These are phyloP conservation scores for Anoura caudifer DNA, from an alignment of 2,113 vertebrate species.

Conservation along the genomic window DNA sequence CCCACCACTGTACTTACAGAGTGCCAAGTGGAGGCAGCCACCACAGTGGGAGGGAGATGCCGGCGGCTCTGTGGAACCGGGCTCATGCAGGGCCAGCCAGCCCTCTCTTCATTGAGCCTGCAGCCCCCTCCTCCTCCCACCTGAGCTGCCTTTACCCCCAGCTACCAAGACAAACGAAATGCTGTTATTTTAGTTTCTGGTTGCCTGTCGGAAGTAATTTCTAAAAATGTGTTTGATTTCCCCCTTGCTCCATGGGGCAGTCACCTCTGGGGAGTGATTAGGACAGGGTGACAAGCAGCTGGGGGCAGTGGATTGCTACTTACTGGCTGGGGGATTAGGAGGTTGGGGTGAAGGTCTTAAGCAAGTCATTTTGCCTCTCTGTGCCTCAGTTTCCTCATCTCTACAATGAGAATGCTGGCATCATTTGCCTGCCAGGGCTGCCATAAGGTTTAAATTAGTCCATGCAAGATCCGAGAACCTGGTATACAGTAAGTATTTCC, in stretches of 20 bases:
- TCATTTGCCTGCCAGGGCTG: neutral
- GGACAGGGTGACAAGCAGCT: neutral
- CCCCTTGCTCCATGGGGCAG: neutral
- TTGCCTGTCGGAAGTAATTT: constrained; percentile 61
- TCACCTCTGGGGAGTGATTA: accelerated
- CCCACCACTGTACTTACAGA: accelerated
- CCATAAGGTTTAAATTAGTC: neutral
- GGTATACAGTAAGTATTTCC: accelerated
- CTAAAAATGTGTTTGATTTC: constrained; percentile 15
- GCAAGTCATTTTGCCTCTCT: neutral
- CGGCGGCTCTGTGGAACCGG: accelerated
- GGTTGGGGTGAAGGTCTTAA: too few species aligned
- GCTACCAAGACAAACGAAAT: constrained; percentile 34
- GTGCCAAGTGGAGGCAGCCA: neutral
- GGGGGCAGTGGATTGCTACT: neutral
- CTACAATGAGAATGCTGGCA: neutral
- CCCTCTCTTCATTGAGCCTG: neutral
- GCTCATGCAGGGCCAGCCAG: neutral
- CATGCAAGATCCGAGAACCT: neutral
- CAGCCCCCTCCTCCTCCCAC: neutral
- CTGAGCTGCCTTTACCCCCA: constrained; percentile 19
- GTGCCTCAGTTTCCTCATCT: neutral
- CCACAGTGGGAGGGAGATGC: accelerated
- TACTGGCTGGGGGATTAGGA: neutral
- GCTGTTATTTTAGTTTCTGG: constrained; percentile 58